Base-by-base conservation (phyloP, 2,888 invertebrate species). In the Exephanes ischioxanthus region DNA sequence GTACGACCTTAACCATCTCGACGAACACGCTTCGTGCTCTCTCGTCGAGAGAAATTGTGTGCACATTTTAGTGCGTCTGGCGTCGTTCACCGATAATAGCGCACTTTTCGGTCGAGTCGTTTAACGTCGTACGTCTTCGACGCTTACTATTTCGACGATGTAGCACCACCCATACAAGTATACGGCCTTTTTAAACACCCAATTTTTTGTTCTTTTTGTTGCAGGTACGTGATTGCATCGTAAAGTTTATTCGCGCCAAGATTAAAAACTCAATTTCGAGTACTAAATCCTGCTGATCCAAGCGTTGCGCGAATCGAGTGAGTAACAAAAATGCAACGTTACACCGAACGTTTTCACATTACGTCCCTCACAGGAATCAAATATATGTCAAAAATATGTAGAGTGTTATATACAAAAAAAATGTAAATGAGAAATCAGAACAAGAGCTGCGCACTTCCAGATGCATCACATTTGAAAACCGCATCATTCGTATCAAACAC, bases 161-260 rank as follows among this genome's bases (percentile, higher is more conserved):
- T 70, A 37, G 16, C 55, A 76, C 53, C 11, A 45, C 26, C 72
- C 16, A 16, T 33, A 22, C 67, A 51, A 58, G 45, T 77, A 67
- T 63, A 72, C 63, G 41, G 9, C 53, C 37, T 77, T 76, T 79
- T 77, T 55, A 67, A 67, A 61, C 71, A 61, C 30, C n/a, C 37
- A 2, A 45, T 61, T 75, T 77, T 45, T 88, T 41, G 75, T 45
- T 51, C 61, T 89, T 41, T 53, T 71, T 85, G 87, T 87, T 89
- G 58, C 86, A 89, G 88, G 86, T 91, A 90, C 87, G 90, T 90
- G 89, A 89, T 90, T 90, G 89, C 87, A 78, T 86, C 88, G 79
- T 90, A 88, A 91, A 90, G 88, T 89, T 89, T 84, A 72, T 78
- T 66, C 61, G 30, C 26, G 51, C 61, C 58, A 33, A 75, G 63